Base-by-base conservation (phyloP, 2,113 vertebrate species). In the Guaruba guarouba region DNA sequence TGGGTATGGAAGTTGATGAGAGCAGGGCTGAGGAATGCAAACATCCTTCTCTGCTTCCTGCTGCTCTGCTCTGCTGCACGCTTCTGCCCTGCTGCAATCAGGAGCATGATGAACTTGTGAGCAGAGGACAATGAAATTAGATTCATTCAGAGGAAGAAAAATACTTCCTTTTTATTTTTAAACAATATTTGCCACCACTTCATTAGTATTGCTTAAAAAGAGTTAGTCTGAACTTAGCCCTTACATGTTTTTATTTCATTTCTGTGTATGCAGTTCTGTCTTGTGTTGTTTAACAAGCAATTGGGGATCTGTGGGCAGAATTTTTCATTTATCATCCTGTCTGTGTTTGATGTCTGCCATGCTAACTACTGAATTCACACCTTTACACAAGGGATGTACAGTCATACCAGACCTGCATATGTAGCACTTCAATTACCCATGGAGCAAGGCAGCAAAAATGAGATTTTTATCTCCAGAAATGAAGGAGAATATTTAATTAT, bases 21-120 rank as follows among this genome's bases (percentile, higher is more conserved):
- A 78, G 19, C 35, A 44, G 49, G 73, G 44, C 20, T 88, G 61
- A 27, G 85, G 80, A 92, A 90, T 93, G 57, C 88, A 62, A 88
- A 39, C 76, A 76, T 59, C 48, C 35, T 33, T 78, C 6, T 1
- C 2, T 68, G 43, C 59, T 75, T 73, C 59, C 77, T 94, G 44
- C 46, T 82, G 31, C n/a, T 68, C 52, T 37, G 51, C 73, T 69
- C 25, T 57, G 29, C 52, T 71, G 54, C 43, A 28, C 33, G 29
- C 24, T 73, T 13, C 55, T 70, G 37, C 51, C 37, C 20, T 78
- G 52, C 37, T 3, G 13, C 59, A 55, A 43, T 64, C 25, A 37
- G 31, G 24, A 11, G 0, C 31, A 29, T 33, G 41, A 61, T 85
- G 88, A 86, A 31, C 33, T 85, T 59, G 43, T 4, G 23, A 86